Percentiles rank a stretch among this genome's conserved stretches.
These are phyloP conservation scores for Agriopis aurantiaria DNA, from an alignment of 2,888 invertebrate species.

Conservation along the genomic window DNA sequence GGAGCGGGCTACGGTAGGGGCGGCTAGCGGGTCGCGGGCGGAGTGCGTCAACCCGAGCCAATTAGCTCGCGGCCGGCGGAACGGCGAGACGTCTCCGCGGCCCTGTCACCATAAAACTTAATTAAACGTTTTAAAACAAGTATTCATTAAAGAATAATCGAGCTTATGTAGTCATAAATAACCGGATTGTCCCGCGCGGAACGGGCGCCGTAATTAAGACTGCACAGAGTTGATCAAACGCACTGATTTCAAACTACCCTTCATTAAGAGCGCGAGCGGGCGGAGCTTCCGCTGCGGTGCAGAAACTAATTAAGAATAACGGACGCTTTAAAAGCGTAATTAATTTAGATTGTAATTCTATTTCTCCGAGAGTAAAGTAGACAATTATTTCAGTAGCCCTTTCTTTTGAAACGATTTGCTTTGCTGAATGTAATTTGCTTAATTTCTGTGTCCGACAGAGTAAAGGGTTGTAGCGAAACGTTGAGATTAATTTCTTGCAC, in stretches of 20 bases:
- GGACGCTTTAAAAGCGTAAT: conserved; percentile 87
- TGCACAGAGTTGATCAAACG: conserved; percentile 87
- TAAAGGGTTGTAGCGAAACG: conserved; percentile 63
- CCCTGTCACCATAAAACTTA: conserved; percentile 87
- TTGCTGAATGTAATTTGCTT: conserved; percentile 82
- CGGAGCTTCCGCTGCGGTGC: conserved; percentile 85
- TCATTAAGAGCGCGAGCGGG: conserved; percentile 82
- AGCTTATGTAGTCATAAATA: conserved; percentile 88
- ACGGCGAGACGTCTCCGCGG: conserved; percentile 81
- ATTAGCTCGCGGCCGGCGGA: conserved; percentile 85
- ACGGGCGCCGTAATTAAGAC: conserved; percentile 86
- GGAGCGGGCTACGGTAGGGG: conserved; percentile 69
- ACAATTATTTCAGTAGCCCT: conserved; percentile 86
- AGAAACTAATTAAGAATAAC: conserved; percentile 87
- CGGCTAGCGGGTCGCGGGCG: conserved; percentile 61
- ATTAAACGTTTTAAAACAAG: conserved; percentile 88
- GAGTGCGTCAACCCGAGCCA: conserved; percentile 85
- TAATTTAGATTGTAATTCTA: conserved; percentile 87
- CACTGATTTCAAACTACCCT: conserved; percentile 87
- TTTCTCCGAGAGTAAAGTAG: conserved; percentile 85
- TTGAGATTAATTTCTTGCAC: conserved; percentile 53
- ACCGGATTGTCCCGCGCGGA: conserved; percentile 86
- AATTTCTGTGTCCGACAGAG: conserved; percentile 80
- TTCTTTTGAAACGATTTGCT: conserved; percentile 84
- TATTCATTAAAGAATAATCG: conserved; percentile 88